Conservation (phyloP, 2,113 vertebrate genomes). For the Pardalotus punctatus region DNA sequence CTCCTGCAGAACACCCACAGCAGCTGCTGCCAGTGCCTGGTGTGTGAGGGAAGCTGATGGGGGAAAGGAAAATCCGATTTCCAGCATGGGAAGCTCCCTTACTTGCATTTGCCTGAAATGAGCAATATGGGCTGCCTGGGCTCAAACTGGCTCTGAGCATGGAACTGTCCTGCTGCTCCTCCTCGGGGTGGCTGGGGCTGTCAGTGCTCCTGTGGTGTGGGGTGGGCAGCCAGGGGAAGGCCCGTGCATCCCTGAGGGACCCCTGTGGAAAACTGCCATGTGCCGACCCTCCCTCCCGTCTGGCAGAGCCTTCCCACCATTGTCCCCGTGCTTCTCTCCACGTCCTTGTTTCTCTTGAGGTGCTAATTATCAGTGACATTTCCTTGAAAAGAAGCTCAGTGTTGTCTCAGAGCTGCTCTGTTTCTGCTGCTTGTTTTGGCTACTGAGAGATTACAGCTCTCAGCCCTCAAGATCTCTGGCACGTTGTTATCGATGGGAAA, state of each 20-base stretch:
- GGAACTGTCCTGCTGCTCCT: neutral
- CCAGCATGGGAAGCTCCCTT: neutral
- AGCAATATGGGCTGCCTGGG: neutral
- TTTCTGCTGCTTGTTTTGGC: neutral
- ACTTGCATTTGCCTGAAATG: neutral
- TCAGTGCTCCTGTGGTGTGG: neutral
- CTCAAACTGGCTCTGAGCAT: neutral
- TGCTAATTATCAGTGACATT: neutral
- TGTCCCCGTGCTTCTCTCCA: neutral
- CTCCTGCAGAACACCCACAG: neutral
- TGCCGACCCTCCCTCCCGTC: neutral
- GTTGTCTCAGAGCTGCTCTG: neutral
- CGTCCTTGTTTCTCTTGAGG: accelerated
- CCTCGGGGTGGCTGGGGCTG: neutral
- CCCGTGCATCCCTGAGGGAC: neutral
- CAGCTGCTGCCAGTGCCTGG: neutral
- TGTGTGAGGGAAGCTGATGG: neutral
- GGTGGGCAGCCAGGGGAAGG: neutral
- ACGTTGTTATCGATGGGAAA: neutral
- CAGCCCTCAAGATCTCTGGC: neutral
- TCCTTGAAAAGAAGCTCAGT: neutral
- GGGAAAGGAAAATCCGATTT: neutral
- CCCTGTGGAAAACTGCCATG: neutral
- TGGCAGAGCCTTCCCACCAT: neutral
- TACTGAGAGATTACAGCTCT: neutral